These are phyloP conservation scores for Equus przewalskii DNA, from an alignment of 2,113 vertebrate genomes.

Conservation along the genomic window DNA sequence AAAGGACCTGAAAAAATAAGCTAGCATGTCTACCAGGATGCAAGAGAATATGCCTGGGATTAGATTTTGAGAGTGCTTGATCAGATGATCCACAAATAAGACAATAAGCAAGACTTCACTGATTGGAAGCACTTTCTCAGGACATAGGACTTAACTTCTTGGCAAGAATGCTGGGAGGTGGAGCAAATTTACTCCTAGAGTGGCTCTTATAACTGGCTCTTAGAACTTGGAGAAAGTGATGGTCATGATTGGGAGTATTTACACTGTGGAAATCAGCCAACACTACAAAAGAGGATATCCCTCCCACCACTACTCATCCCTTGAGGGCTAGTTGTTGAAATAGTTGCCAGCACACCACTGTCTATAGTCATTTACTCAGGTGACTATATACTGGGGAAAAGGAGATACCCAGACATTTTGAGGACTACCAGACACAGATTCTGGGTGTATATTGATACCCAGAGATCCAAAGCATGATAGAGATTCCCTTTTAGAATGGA, in stretches of 20 bases:
- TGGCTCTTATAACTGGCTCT: background rate
- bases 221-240: background rate
- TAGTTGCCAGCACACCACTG: background rate
- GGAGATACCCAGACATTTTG: too few species aligned
- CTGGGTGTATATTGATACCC: too few species aligned
- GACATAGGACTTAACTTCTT: background rate
- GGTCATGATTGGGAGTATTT: background rate
- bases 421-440: too few species aligned
- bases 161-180: background rate
- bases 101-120: background rate
- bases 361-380: background rate
- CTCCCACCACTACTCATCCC: background rate
- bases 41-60: background rate
- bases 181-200: background rate
- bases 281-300: background rate
- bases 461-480: background rate
- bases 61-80: background rate
- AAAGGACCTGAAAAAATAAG: background rate
- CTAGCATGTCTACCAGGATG: background rate
- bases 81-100: background rate
- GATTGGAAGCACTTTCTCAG: background rate
- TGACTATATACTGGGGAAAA: background rate
- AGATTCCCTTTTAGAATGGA: background rate
- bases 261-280: background rate
- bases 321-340: background rate